Conservation (phyloP, 2,113 vertebrate species). For the Phylloscopus trochiloides region DNA sequence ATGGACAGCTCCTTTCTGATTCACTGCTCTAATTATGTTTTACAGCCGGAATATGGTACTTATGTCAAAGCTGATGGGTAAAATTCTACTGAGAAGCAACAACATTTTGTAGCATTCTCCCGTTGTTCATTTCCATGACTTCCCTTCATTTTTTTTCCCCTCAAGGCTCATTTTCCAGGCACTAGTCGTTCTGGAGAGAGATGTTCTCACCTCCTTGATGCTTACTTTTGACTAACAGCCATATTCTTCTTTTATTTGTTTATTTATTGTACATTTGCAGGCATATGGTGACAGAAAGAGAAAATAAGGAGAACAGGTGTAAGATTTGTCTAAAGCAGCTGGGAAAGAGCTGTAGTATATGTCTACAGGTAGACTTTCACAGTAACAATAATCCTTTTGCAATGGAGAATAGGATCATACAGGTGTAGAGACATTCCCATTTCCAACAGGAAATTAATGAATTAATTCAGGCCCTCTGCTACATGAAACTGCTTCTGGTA, state of each 20-base stretch:
- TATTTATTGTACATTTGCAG: constrained; percentile 31
- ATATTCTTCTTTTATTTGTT: constrained; percentile 26
- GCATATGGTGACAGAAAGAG: not conserved
- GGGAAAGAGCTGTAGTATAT: not conserved
- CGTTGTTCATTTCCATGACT: constrained; percentile 62
- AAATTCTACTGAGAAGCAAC: constrained; percentile 57
- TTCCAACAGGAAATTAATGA: not conserved
- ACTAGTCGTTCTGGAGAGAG: not conserved
- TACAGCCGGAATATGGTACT: constrained; percentile 63
- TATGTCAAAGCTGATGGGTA: constrained; percentile 67
- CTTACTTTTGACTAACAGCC: constrained; percentile 39
- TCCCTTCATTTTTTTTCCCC: constrained; percentile 29
- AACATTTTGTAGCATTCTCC: constrained; percentile 52
- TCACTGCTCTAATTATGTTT: constrained; percentile 70
- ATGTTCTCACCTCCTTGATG: constrained; percentile 16
- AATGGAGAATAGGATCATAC: not conserved
- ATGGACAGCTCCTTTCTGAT: constrained; percentile 64
- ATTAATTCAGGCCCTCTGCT: not conserved
- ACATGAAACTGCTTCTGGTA: not conserved
- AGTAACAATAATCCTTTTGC: not conserved
- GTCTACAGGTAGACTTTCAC: not conserved
- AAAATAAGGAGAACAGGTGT: not conserved
- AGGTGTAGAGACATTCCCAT: not conserved
- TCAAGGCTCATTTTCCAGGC: constrained; percentile 40
- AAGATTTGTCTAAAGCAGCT: constrained; percentile 17